Conservation (phyloP, 1,140 invertebrate species). For the Homalodisca vitripennis region DNA sequence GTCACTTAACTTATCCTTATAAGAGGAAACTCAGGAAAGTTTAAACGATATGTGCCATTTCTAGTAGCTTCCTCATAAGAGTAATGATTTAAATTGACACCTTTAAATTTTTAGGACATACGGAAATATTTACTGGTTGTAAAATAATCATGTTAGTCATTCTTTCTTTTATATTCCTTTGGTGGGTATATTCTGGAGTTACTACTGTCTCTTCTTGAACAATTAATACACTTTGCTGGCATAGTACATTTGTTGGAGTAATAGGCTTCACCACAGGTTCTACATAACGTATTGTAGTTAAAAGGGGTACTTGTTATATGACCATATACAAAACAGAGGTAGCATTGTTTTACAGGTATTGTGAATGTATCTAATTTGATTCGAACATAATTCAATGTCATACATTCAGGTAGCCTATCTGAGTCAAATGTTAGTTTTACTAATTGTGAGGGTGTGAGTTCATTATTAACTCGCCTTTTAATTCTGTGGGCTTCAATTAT, state of each 20-base stretch:
- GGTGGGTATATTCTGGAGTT: background rate
- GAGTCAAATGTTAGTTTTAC: slow-evolving; percentile 11
- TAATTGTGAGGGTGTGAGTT: background rate
- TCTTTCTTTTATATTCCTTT: background rate
- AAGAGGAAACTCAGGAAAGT: too few species aligned
- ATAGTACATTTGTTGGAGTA: background rate
- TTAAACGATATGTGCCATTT: too few species aligned
- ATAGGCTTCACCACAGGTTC: background rate
- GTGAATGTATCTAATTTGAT: background rate
- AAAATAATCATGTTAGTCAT: background rate
- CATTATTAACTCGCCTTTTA: background rate
- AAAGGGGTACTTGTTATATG: background rate
- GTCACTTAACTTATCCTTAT: too few species aligned
- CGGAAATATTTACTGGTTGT: too few species aligned
- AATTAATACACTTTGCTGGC: background rate
- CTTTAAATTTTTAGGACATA: too few species aligned
- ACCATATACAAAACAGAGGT: background rate
- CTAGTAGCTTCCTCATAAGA: too few species aligned
- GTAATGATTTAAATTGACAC: too few species aligned
- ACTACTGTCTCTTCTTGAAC: background rate
- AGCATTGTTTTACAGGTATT: slow-evolving; percentile 1
- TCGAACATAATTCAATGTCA: background rate
- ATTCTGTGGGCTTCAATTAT: background rate
- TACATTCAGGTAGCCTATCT: background rate
- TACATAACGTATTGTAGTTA: background rate